Evolutionary conservation across 2,797 vertebrate genomes (phyloP).

Genomic region (Simalia tracyae): DNA sequence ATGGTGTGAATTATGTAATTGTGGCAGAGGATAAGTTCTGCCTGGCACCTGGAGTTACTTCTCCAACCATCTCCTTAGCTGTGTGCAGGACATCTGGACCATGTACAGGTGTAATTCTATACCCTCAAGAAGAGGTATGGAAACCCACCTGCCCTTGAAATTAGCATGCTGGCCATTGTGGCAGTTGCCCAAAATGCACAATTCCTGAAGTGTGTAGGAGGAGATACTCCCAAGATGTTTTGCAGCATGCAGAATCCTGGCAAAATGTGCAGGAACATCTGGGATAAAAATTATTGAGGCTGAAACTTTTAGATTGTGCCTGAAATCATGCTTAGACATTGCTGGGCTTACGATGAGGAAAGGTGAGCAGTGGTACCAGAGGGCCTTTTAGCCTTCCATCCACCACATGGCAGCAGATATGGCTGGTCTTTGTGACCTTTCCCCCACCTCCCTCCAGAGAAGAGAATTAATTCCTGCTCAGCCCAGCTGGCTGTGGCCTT

Average conservation of each 20-base stretch:
- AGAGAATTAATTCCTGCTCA: neutral
- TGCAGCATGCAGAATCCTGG: neutral
- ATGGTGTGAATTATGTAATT: neutral
- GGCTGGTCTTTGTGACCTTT: neutral
- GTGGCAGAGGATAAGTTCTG: neutral
- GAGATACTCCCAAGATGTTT: neutral
- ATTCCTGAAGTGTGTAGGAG: neutral
- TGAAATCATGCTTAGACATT: constrained; percentile 46
- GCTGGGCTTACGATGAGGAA: neutral
- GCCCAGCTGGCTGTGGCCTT: neutral
- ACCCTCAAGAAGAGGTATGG: constrained; percentile 1
- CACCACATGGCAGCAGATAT: neutral
- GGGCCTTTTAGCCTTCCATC: neutral
- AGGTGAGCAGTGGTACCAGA: neutral
- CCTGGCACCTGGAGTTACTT: neutral
- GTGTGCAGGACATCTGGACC: neutral
- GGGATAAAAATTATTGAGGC: neutral
- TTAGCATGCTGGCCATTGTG: neutral
- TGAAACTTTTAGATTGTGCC: neutral
- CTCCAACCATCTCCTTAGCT: neutral
- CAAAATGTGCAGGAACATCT: neutral
- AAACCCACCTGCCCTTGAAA: neutral
- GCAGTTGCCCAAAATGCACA: neutral
- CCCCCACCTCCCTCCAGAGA: neutral
- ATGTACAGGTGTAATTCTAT: neutral